These are phyloP conservation scores for Anhinga rufa DNA, from an alignment of 2,113 vertebrate genomes.

Conservation along the genomic window DNA sequence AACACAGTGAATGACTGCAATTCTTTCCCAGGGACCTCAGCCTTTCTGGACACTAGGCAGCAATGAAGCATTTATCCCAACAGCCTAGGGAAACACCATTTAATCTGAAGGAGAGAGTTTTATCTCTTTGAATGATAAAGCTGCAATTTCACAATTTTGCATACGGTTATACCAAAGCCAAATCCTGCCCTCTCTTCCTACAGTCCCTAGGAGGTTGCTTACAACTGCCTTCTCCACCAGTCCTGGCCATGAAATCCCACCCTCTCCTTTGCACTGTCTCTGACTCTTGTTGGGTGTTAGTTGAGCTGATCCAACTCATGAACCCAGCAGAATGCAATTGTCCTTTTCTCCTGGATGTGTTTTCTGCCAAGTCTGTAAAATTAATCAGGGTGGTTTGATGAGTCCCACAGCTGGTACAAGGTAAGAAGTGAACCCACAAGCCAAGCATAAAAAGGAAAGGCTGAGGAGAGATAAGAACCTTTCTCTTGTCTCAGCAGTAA, in stretches of 20 bases:
- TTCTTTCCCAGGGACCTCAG: neutral
- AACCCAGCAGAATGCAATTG: neutral
- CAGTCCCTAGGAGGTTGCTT: neutral
- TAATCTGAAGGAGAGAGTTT: neutral
- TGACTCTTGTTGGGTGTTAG: neutral
- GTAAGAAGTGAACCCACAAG: neutral
- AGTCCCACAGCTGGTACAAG: neutral
- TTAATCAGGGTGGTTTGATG: rapidly evolving
- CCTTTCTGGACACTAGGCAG: neutral
- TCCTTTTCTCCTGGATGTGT: neutral
- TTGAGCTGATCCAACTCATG: rapidly evolving
- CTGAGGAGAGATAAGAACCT: neutral
- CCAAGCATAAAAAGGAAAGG: neutral
- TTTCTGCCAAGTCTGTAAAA: neutral
- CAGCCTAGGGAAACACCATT: neutral
- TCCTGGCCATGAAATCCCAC: neutral
- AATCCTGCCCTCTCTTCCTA: neutral
- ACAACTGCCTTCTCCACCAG: neutral
- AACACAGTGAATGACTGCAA: neutral
- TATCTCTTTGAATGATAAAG: neutral
- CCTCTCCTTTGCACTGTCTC: neutral
- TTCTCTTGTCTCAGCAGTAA: neutral
- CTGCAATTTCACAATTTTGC: neutral
- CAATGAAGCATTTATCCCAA: neutral
- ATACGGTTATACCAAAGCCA: neutral